These are phyloP conservation scores for Drosophila sp. DNA, from an alignment of 1,140 invertebrate species.

Conservation along the genomic window DNA sequence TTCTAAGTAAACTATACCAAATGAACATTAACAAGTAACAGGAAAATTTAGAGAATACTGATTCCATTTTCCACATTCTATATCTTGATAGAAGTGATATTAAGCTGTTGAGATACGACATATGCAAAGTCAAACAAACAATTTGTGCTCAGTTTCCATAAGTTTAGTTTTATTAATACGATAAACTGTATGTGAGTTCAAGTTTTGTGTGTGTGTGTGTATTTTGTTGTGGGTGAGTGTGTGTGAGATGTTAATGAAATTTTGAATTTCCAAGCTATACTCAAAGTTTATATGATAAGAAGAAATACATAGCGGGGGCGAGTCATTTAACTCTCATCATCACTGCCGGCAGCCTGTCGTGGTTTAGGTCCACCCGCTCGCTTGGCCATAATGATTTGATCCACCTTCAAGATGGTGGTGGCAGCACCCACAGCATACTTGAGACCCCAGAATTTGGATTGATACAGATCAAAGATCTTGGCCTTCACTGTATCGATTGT, in stretches of 20 bases:
- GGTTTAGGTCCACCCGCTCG: conserved; percentile 97
- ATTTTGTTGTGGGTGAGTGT: conserved; percentile 29
- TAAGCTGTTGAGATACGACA: no score
- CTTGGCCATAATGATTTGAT: conserved; percentile 99
- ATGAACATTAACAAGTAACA: no score
- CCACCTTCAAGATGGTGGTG: conserved; percentile 97
- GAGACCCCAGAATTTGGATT: conserved; percentile 95
- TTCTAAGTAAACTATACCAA: no score
- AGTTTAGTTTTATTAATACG: conserved; percentile 78
- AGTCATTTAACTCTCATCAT: conserved; percentile 77
- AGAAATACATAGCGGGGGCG: conserved; percentile 55
- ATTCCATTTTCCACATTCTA: no score
- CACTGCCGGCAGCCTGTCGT: conserved; percentile 76
- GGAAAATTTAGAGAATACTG: no score
- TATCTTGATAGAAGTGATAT: no score
- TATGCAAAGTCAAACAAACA: not conserved
- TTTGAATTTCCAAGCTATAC: conserved; percentile 61
- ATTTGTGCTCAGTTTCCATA: conserved; percentile 48
- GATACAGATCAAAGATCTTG: conserved; percentile 92
- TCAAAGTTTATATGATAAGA: conserved; percentile 42
- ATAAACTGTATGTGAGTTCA: conserved; percentile 61
- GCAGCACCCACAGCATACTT: conserved; percentile 98
- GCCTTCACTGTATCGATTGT: conserved; percentile 90
- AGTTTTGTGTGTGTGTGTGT: conserved; percentile 33
- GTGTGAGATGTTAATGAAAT: conserved; percentile 70